Evolutionary conservation across 2,797 vertebrate genomes (phyloP), one percentile per base, ranked within the genome.

Genomic region (Prionace glauca): DNA sequence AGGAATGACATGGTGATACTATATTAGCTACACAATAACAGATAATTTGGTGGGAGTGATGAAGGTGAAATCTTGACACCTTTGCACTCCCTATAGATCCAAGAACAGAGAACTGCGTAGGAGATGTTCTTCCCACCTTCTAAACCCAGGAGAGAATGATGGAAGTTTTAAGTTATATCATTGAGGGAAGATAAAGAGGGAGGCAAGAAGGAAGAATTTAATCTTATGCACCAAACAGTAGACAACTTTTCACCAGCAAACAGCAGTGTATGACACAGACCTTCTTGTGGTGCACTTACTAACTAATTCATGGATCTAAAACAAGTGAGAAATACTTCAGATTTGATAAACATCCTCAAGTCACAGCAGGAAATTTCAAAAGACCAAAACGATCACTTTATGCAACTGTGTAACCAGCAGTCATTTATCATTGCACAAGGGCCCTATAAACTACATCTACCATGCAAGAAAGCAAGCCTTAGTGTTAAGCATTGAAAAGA

Each of bases 401-500:
- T 95, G 93, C 45, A 50, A 56, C 71, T 29, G 71, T 74, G 71
- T 56, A 77, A 95, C 93, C 71, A 77, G 71, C 36, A 95, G 16
- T 26, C 93, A 77, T 95, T 56, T 95, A 95, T 95, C 93, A 95
- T 95, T 95, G 45, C 41, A 74, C 71, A 74, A 60, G 71, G 93
- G 93, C 67, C 93, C 71, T 74, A 95, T 95, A 95, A 95, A 95
- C 69, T 26, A 95, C 93, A 95, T 95, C 93, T 77, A 95, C 72
- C 26, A 26, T 95, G 93, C 93, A 95, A 95, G 93, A 77, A 77
- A 95, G 93, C 71, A 77, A 77, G 71, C 71, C 36, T 95, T 56
- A 77, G 93, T 74, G 93, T 77, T 71, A 95, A 74, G 45, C 69
- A 50, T 95, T 24, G 45, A 95, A 95, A 95, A 56, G 93, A 71